Evolutionary conservation across 2,888 invertebrate genomes (phyloP).

Genomic region (Toxonevra muliebris): DNA sequence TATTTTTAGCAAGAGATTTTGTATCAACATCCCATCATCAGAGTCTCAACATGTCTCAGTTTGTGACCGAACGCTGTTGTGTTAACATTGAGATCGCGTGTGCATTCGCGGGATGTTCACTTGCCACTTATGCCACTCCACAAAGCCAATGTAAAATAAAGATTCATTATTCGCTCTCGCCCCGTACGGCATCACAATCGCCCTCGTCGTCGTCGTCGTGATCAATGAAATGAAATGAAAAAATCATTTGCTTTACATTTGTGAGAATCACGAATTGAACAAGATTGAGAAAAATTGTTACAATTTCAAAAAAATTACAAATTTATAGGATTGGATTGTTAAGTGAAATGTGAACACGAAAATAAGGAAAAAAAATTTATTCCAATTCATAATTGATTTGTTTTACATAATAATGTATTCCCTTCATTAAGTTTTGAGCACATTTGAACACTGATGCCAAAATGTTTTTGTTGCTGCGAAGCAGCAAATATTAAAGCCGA

Average conservation of each 20-base stretch:
- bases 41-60: conserved; percentile 12
- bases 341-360: background rate
- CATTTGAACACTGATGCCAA: too few relatives aligned
- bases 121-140: conserved; percentile 16
- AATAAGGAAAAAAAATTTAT: too few relatives aligned
- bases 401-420: background rate
- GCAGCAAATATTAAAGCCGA: too few relatives aligned
- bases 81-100: conserved; percentile 15
- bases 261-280: background rate
- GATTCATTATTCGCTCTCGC: too few relatives aligned
- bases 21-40: too few relatives aligned
- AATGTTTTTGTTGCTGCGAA: too few relatives aligned
- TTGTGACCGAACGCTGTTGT: conserved; percentile 22
- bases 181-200: too few relatives aligned
- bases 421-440: too few relatives aligned
- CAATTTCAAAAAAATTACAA: background rate
- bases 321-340: background rate
- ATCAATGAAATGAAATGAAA: too few relatives aligned
- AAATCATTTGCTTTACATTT: too few relatives aligned
- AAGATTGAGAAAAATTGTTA: background rate
- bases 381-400: background rate
- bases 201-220: too few relatives aligned
- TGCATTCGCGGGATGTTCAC: conserved; percentile 6
- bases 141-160: background rate
- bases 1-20: too few relatives aligned